Evolutionary conservation across 2,888 invertebrate species (phyloP), one percentile per base, ranked within the genome.

Genomic region (Hermaeophaga mercurialis): DNA sequence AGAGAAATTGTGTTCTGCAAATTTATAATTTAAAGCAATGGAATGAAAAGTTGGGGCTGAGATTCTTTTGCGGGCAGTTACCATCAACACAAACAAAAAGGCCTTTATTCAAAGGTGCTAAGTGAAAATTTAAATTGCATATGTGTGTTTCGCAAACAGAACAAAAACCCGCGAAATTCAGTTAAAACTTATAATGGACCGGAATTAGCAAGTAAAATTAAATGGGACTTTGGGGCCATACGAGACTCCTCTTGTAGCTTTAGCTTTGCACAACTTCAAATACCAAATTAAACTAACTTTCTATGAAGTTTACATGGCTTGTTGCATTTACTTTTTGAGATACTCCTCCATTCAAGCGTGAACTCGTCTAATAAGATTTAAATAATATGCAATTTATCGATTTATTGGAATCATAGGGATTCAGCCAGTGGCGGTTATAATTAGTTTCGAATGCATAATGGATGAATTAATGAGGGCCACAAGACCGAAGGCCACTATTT

Each of bases 181-280:
- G 58, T 61, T 56, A 49, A 48, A 58, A 61, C 55, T 61, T 61
- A 47, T 58, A 55, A 62, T 61, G 54, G 61, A 22, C 31, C 34
- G 19, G 52, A 50, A 61, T 61, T 61, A 61, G 61, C 61, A 58
- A 58, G 58, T 61, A 44, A 61, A 61, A 60, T 60, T 57, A 60
- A 60, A 58, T 56, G 56, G 26, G 50, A 54, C 50, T 45, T 33
- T 17, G 14, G 49, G 54, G 17, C 5, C 9, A 17, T 4, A n/a
- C 7, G 34, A 11, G 52, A 33, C 44, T 19, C 41, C 47, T 19
- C 15, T 6, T 28, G 6, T 2, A 39, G 5, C 36, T 36, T 17
- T 38, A 34, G 12, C 34, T 2, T 22, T 3, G n/a, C 24, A 15
- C 12, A 15, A 19, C 36, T 31, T 31, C 33, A 43, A 34, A 52